Conservation (phyloP, 2,888 invertebrate species). For the Sericinus montela region DNA sequence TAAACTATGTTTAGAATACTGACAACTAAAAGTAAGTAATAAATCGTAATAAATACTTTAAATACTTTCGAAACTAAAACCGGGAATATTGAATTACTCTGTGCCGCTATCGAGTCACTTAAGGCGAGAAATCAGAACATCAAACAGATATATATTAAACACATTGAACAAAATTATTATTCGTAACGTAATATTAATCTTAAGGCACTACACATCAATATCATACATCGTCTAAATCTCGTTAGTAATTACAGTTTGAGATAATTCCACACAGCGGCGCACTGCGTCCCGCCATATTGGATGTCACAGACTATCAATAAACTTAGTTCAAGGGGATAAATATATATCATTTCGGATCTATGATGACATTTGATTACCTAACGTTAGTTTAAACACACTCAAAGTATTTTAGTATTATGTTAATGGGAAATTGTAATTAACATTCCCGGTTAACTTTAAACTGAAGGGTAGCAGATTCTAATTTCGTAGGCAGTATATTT, state of each 20-base stretch:
- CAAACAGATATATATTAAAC: too few species aligned
- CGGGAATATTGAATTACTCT: neutral
- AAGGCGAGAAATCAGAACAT: neutral
- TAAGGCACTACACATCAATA: conserved; percentile 22
- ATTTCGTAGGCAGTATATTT: too few species aligned
- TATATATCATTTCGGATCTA: conserved; percentile 35
- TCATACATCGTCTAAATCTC: conserved; percentile 22
- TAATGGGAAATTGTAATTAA: too few species aligned
- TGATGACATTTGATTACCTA: conserved; percentile 34
- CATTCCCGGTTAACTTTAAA: too few species aligned
- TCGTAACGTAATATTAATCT: conserved; percentile 30
- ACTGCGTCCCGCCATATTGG: conserved; percentile 15
- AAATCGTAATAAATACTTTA: too few species aligned
- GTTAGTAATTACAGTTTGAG: conserved; percentile 31
- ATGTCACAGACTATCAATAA: conserved; percentile 22
- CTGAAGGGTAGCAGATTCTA: too few species aligned
- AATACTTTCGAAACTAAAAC: too few species aligned
- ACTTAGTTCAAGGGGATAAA: conserved; percentile 25
- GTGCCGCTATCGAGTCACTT: neutral
- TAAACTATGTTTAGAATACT: too few species aligned
- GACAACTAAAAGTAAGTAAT: too few species aligned
- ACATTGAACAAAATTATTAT: conserved; percentile 20
- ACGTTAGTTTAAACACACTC: neutral
- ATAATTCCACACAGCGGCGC: conserved; percentile 27
- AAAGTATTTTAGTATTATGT: too few species aligned